phyloP scores from a whole-genome alignment of 2,888 invertebrate genomes.

The Steinernema scapterisci region DNA sequence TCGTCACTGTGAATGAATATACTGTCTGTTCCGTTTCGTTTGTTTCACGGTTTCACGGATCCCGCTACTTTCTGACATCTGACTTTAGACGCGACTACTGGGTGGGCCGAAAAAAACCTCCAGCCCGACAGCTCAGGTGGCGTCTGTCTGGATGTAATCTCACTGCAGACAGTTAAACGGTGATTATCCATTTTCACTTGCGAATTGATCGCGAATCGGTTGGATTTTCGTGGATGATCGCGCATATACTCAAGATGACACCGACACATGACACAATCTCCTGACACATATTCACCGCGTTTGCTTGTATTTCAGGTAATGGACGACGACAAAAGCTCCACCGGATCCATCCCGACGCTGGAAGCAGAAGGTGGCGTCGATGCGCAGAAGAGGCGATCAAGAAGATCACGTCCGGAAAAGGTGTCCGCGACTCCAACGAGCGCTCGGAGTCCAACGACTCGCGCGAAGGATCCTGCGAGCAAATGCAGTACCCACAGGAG shows the following conservation, averaged over 20 bases:
- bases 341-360: conserved; percentile 7
- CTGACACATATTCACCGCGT: no score
- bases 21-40: background rate
- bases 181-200: no score
- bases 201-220: no score
- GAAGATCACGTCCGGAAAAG: conserved; percentile 37
- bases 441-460: conserved; percentile 33
- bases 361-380: conserved; percentile 29
- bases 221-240: no score
- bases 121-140: no score
- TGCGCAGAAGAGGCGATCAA: conserved; percentile 48
- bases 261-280: no score
- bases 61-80: no score
- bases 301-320: background rate
- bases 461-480: conserved; percentile 51
- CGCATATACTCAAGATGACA: no score
- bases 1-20: conserved; percentile 19
- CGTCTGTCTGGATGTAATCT: no score
- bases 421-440: conserved; percentile 18
- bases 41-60: background rate
- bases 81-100: no score
- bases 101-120: no score
- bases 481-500: conserved; percentile 46
- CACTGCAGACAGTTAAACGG: no score
- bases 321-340: conserved; percentile 4